A percentile compares a stretch with the other conserved stretches of the same genome.
Conservation (phyloP, 2,113 vertebrate genomes). For the Sigmodon hispidus region DNA sequence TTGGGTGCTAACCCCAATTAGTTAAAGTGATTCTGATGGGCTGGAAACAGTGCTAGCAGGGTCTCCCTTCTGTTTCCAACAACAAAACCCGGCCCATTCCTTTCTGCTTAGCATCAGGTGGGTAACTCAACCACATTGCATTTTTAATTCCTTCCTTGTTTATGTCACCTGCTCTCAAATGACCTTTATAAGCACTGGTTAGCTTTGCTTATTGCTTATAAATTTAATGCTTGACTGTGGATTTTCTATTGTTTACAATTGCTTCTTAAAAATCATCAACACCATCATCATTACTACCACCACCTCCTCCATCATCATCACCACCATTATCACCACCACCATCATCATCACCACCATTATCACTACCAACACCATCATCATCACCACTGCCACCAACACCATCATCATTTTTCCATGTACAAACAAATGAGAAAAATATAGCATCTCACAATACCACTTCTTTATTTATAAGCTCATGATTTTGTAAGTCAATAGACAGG, state of each 20-base stretch:
- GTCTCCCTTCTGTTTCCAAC: not conserved
- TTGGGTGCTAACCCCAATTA: not conserved
- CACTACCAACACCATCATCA: not conserved
- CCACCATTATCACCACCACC: not conserved
- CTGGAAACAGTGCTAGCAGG: not conserved
- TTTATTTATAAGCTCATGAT: not conserved
- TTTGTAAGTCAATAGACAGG: not conserved
- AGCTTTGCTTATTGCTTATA: not conserved
- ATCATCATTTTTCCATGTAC: not conserved
- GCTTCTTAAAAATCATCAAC: not conserved
- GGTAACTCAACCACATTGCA: not conserved
- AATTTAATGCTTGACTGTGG: not conserved
- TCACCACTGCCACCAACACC: not conserved
- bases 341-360: not conserved
- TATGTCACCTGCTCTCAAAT: not conserved
- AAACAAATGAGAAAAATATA: not conserved
- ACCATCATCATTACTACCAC: not conserved
- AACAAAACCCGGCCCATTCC: not conserved
- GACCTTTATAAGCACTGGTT: not conserved
- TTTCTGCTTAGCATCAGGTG: not conserved
- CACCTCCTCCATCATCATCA: not conserved
- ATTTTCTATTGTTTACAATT: not conserved
- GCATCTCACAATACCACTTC: not conserved
- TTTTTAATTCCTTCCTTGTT: not conserved
- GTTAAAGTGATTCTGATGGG: not conserved